Evolutionary conservation across 2,888 invertebrate genomes (phyloP).

Genomic region (Agonum fuliginosum): DNA sequence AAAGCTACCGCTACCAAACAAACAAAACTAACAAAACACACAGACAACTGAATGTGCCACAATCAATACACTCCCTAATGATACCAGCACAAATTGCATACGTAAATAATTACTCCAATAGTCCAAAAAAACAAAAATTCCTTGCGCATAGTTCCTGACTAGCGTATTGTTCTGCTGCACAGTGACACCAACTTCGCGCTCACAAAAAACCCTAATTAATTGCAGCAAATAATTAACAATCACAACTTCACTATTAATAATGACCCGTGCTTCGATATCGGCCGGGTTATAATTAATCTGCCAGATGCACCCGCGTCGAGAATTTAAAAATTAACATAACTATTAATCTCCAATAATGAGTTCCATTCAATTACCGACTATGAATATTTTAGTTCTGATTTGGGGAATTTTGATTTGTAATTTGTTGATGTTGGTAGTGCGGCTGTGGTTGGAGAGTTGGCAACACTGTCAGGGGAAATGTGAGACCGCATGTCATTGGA

Average conservation of each 20-base stretch:
- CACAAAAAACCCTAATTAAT: slow-evolving; percentile 34
- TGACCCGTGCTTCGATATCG: slow-evolving; percentile 12
- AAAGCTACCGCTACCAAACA: no score
- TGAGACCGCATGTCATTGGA: neutral
- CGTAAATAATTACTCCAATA: neutral
- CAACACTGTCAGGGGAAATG: slow-evolving; percentile 1
- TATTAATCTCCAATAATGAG: slow-evolving; percentile 35
- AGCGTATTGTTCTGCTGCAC: slow-evolving; percentile 14
- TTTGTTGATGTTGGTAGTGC: neutral
- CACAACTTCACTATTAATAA: slow-evolving; percentile 48
- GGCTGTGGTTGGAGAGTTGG: slow-evolving; percentile 1
- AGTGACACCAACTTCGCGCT: neutral
- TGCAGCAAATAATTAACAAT: slow-evolving; percentile 46
- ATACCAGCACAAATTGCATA: neutral
- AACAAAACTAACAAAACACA: no score
- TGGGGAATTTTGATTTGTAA: slow-evolving; percentile 33
- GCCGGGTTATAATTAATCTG: slow-evolving; percentile 37
- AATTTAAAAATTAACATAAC: slow-evolving; percentile 47
- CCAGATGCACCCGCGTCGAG: slow-evolving; percentile 32
- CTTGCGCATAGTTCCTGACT: neutral
- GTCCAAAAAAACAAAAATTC: slow-evolving; percentile 33
- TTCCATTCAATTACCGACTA: slow-evolving; percentile 30
- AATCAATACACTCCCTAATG: neutral
- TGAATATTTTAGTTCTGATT: slow-evolving; percentile 36
- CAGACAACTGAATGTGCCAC: no score